These are phyloP conservation scores for Antechinus flavipes DNA, from an alignment of 2,113 vertebrate species.

Conservation along the genomic window DNA sequence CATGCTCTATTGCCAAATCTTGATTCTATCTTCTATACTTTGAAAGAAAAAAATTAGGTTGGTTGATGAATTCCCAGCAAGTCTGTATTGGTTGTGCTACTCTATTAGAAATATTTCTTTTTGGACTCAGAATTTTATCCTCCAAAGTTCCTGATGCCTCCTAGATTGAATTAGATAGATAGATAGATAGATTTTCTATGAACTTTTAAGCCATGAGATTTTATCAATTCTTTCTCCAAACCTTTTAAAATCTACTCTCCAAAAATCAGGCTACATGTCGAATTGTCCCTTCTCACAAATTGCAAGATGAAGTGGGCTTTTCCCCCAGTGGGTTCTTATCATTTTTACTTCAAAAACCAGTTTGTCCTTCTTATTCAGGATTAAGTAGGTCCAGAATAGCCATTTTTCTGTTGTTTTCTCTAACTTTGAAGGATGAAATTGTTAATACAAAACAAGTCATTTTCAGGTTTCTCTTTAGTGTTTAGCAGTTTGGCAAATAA, in stretches of 20 bases:
- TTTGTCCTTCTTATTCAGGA: too few species aligned
- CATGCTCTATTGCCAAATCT: neutral
- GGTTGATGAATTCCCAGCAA: neutral
- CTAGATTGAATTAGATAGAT: neutral
- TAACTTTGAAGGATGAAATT: neutral
- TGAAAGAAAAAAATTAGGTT: neutral
- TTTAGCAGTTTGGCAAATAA: neutral
- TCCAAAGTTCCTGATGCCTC: neutral
- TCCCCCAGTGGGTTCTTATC: neutral
- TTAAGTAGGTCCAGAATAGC: neutral
- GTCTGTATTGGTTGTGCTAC: neutral
- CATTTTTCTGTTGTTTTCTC: too few species aligned
- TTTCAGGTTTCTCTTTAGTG: neutral
- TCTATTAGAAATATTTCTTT: neutral
- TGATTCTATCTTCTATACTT: neutral
- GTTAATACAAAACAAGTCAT: neutral
- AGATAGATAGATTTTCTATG: too few species aligned
- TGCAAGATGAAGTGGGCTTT: neutral
- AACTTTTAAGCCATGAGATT: neutral
- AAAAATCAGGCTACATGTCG: neutral
- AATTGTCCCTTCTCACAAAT: neutral
- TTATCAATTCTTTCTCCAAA: neutral
- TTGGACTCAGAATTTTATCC: neutral
- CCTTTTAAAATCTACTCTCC: neutral
- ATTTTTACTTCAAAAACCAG: neutral